These are phyloP conservation scores for Pseudochaenichthys georgianus DNA, from an alignment of 2,797 vertebrate species.

Conservation along the genomic window DNA sequence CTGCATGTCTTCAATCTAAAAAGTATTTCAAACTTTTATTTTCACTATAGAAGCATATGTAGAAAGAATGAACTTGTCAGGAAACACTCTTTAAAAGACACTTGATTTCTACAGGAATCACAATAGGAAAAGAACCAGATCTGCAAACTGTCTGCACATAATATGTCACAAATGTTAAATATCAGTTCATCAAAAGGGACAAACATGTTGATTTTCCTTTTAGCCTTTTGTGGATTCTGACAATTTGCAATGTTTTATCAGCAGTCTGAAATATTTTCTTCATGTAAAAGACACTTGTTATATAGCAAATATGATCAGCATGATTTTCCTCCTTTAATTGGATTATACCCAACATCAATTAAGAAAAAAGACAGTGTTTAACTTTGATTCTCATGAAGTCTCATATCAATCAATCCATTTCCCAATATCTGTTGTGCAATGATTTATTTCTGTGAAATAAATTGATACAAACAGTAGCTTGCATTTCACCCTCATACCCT, in stretches of 20 bases:
- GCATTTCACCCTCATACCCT: too few relatives aligned
- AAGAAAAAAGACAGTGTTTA: neutral
- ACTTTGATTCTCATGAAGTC: neutral
- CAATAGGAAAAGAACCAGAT: neutral
- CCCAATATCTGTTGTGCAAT: neutral
- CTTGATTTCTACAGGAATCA: too few relatives aligned
- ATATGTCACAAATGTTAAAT: neutral
- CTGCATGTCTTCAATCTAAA: neutral
- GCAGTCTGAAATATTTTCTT: neutral
- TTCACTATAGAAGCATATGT: too few relatives aligned
- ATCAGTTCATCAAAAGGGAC: constrained; percentile 6
- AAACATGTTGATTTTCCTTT: neutral
- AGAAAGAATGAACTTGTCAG: neutral
- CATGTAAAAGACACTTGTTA: neutral
- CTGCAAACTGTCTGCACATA: neutral
- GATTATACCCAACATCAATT: neutral
- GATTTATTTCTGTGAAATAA: too few relatives aligned
- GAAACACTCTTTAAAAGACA: neutral
- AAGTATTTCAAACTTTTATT: neutral
- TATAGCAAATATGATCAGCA: neutral
- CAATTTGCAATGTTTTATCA: constrained; percentile 5
- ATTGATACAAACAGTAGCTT: too few relatives aligned
- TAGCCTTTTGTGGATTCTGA: constrained; percentile 5
- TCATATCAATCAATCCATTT: neutral
- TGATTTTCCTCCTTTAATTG: neutral